phyloP scores from a whole-genome alignment of 2,888 invertebrate genomes.

The Carabus problematicus region DNA sequence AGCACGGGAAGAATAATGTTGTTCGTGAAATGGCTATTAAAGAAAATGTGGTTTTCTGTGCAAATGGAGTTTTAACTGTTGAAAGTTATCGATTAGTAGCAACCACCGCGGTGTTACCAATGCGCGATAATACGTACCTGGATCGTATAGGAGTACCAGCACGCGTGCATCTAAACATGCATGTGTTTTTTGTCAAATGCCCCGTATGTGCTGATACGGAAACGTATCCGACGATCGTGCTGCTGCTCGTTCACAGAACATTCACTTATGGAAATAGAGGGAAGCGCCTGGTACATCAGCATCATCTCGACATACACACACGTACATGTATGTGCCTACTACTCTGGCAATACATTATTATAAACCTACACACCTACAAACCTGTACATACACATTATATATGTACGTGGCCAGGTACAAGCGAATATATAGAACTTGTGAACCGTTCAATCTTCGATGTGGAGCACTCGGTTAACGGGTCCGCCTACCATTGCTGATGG shows the following conservation, averaged over 20 bases:
- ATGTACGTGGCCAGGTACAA: no score
- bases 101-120: slow-evolving; percentile 6
- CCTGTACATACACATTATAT: no score
- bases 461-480: slow-evolving; percentile 22
- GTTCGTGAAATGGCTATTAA: slow-evolving; percentile 5
- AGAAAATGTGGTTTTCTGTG: slow-evolving; percentile 14
- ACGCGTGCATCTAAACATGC: not conserved
- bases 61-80: slow-evolving; percentile 7
- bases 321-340: not conserved
- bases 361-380: no score
- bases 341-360: no score
- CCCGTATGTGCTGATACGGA: slow-evolving; percentile 4
- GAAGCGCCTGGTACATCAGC: not conserved
- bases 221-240: slow-evolving; percentile 1
- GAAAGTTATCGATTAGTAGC: slow-evolving; percentile 21
- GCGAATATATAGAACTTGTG: not conserved
- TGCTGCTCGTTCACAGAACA: slow-evolving; percentile 13
- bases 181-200: not conserved
- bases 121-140: not conserved
- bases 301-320: not conserved
- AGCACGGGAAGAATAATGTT: slow-evolving; percentile 14
- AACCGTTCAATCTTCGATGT: slow-evolving; percentile 3
- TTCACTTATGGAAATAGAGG: slow-evolving; percentile 30
- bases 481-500: slow-evolving; percentile 10
- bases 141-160: not conserved